Conservation (phyloP, 2,797 vertebrate species). For the Anas capensis region DNA sequence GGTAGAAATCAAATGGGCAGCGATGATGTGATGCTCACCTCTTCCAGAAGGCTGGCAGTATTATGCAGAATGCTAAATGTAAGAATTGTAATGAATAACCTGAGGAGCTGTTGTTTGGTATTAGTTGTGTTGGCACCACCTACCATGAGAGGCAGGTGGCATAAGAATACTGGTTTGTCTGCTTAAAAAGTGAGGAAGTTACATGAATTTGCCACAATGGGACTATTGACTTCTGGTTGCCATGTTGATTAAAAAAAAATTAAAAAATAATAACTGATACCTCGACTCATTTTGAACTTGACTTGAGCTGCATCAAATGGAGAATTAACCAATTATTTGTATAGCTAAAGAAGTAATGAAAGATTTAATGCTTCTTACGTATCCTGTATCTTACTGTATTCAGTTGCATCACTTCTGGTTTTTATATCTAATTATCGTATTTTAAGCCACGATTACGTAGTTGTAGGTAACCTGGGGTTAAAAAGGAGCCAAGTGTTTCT, state of each 20-base stretch:
- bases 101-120: neutral
- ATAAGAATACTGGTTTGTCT: neutral
- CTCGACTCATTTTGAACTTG: neutral
- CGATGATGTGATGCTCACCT: accelerated
- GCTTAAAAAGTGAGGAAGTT: neutral
- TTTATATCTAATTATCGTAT: too few relatives aligned
- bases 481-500: neutral
- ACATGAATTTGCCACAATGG: neutral
- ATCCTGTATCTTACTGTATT: neutral
- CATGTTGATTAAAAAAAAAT: neutral
- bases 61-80: neutral
- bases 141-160: neutral
- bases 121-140: neutral
- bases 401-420: neutral
- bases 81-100: neutral
- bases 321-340: neutral
- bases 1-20: neutral
- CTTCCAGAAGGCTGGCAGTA: neutral
- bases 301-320: neutral
- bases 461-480: neutral
- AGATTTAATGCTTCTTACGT: neutral
- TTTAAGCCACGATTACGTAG: neutral
- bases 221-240: neutral
- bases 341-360: neutral
- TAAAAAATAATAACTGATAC: neutral